These are phyloP conservation scores for Elgaria multicarinata DNA, from an alignment of 2,113 vertebrate species.

Conservation along the genomic window DNA sequence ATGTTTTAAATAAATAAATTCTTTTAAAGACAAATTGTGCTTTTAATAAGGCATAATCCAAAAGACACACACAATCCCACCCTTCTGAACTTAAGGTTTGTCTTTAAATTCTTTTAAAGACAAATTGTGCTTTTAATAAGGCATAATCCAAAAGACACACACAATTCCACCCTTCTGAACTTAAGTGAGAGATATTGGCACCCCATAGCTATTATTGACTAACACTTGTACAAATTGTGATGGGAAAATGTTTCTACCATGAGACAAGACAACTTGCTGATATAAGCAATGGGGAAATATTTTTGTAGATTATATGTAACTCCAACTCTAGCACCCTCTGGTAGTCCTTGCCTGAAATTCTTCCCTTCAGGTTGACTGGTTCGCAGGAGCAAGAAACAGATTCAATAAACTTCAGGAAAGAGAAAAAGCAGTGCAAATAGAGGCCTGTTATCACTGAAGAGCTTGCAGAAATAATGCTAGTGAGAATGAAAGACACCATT, in stretches of 20 bases:
- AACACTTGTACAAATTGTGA: not conserved
- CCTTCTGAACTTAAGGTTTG: too few relatives aligned
- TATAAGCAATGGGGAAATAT: too few relatives aligned
- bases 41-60: not conserved
- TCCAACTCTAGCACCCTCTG: not conserved
- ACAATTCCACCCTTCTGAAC: too few relatives aligned
- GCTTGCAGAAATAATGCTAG: slow-evolving; percentile 14
- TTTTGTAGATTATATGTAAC: not conserved
- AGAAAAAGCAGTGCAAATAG: not conserved
- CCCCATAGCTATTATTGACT: too few relatives aligned
- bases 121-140: not conserved
- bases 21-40: not conserved
- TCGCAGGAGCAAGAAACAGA: not conserved
- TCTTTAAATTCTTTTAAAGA: too few relatives aligned
- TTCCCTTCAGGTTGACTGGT: too few relatives aligned
- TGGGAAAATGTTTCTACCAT: not conserved
- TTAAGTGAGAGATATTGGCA: too few relatives aligned
- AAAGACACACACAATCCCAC: too few relatives aligned
- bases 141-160: too few relatives aligned
- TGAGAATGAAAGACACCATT: slow-evolving; percentile 35
- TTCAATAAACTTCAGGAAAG: not conserved
- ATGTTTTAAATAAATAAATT: too few relatives aligned
- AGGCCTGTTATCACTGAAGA: not conserved
- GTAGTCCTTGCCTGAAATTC: not conserved
- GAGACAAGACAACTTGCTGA: too few relatives aligned